These are phyloP conservation scores for Poeciliopsis gracilis DNA, from an alignment of 2,797 vertebrate species.

Conservation along the genomic window DNA sequence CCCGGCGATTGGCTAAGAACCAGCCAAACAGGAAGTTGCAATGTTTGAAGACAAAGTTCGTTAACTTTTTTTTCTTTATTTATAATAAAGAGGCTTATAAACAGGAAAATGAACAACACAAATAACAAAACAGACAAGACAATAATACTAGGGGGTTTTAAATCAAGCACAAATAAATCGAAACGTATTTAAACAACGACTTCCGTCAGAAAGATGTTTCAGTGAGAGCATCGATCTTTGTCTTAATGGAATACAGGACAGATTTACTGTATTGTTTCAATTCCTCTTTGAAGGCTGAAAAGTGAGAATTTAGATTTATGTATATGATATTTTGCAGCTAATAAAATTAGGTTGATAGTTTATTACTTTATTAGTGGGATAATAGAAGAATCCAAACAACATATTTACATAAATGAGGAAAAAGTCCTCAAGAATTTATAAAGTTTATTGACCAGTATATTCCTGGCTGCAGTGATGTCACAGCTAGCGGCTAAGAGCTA, in stretches of 20 bases:
- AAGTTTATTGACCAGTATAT: constrained; percentile 15
- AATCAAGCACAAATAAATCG: too few relatives aligned
- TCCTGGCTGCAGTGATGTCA: constrained; percentile 4
- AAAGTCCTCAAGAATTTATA: too few relatives aligned
- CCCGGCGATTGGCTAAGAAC: constrained; percentile 37
- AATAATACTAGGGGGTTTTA: too few relatives aligned
- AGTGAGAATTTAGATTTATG: not conserved
- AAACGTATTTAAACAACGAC: too few relatives aligned
- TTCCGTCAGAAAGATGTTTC: too few relatives aligned
- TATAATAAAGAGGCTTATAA: too few relatives aligned
- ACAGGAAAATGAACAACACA: too few relatives aligned
- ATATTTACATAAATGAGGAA: too few relatives aligned
- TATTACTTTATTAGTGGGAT: not conserved
- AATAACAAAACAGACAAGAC: too few relatives aligned
- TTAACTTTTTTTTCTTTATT: constrained; percentile 13
- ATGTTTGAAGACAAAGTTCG: constrained; percentile 24
- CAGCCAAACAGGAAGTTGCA: constrained; percentile 47
- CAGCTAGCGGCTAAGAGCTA: not conserved
- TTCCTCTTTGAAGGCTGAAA: not conserved
- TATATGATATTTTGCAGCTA: not conserved
- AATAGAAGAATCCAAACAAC: not conserved
- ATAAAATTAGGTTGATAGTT: not conserved
- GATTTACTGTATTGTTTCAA: too few relatives aligned
- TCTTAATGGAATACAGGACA: too few relatives aligned
- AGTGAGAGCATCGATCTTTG: too few relatives aligned